Base-by-base conservation (phyloP, 2,113 vertebrate genomes). In the Chaetodon trifascialis region DNA sequence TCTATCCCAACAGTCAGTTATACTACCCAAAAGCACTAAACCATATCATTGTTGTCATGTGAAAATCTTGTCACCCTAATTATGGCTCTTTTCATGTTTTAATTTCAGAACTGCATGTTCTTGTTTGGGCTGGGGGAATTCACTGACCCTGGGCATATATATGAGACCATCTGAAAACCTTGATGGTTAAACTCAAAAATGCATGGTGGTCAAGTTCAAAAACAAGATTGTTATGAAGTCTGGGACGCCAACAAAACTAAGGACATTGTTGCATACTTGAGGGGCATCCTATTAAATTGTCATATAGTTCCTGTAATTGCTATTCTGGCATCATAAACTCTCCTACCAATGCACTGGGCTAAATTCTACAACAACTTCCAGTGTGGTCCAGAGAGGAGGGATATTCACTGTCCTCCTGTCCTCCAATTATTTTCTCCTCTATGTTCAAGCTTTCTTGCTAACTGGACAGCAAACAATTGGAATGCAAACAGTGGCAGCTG, bases 401-500 rank as follows among this genome's bases (percentile, higher is more conserved):
- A 67, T 72, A 34, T 51, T 54, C 47, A 56, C 59, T 9, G 4
- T 73, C 42, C 59, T 79, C 73, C 62, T 63, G 16, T 78, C 65
- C 9, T 75, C 47, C 40, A 77, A 71, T 82, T 77, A 76, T 81
- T 70, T 47, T 5, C 73, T 62, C 67, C 56, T 65, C 42, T 34
- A 17, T 30, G 70, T 64, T 49, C 21, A 10, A 51, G 80, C 59
- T 30, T 83, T 76, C 34, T 42, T 4, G 40, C 80, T 75, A 85
- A 85, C 83, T 88, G 75, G 77, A 88, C 67, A 25, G 80, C 74
- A 52, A 87, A 86, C 82, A 87, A 83, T 86, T 85, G 76, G 79
- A 81, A 82, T 72, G 72, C 78, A 84, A 87, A 89, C 80, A 59
- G 84, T 76, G 73, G 68, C 86, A 85, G 86, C 82, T 84, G 86